Percentiles rank a stretch among this genome's conserved stretches.
These are phyloP conservation scores for Pseudoips prasinana DNA, from an alignment of 2,888 invertebrate species.

Conservation along the genomic window DNA sequence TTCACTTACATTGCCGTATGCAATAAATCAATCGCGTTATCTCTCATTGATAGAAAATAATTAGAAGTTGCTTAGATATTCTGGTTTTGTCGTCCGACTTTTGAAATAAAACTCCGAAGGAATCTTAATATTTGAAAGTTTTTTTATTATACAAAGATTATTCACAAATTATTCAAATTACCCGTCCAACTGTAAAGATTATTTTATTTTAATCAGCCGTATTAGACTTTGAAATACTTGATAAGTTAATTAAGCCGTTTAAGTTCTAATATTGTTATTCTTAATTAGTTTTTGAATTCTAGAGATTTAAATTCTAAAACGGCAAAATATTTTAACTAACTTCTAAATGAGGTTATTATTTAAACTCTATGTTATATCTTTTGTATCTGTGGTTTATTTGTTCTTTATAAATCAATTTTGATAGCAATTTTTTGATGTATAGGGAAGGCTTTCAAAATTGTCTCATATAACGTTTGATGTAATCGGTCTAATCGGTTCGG, in stretches of 20 bases:
- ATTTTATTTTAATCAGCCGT: constrained; percentile 13
- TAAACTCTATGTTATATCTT: too few species aligned
- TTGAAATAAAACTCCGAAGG: constrained; percentile 22
- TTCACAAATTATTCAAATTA: constrained; percentile 31
- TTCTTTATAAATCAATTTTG: too few species aligned
- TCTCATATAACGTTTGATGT: too few species aligned
- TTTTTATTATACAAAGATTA: constrained; percentile 20
- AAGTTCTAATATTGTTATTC: constrained; percentile 9
- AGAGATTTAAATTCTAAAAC: too few species aligned
- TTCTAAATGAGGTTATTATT: too few species aligned
- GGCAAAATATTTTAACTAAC: too few species aligned
- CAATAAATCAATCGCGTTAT: constrained; percentile 72
- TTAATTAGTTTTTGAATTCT: too few species aligned
- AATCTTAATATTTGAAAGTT: constrained; percentile 19
- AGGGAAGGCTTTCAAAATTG: too few species aligned
- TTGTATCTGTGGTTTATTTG: too few species aligned
- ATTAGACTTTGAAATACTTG: constrained; percentile 14
- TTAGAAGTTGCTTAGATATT: constrained; percentile 74
- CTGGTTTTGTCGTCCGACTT: constrained; percentile 42
- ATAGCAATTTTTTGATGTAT: too few species aligned
- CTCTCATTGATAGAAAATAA: constrained; percentile 67
- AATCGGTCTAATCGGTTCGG: too few species aligned
- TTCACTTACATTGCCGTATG: constrained; percentile 48
- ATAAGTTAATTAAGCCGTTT: constrained; percentile 19
- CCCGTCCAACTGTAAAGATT: constrained; percentile 18